phyloP scores from a whole-genome alignment of 2,888 invertebrate species.

The Morinoia aosen region DNA sequence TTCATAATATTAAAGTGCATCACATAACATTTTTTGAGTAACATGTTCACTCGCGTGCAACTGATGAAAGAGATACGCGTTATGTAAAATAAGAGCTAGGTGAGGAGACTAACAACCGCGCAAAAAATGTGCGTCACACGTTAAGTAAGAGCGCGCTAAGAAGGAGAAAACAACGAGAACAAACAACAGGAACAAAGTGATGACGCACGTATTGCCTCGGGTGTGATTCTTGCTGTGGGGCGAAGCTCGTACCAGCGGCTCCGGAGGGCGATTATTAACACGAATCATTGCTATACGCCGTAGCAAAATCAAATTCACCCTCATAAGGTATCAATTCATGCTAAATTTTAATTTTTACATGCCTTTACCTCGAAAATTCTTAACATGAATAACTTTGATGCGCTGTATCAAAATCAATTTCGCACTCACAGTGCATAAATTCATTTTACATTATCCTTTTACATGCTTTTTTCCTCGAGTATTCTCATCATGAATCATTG shows the following conservation, averaged over 20 bases:
- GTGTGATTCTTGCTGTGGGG: not conserved
- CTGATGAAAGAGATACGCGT: not conserved
- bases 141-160: too few relatives aligned
- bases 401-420: too few relatives aligned
- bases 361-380: not conserved
- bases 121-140: too few relatives aligned
- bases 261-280: not conserved
- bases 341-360: too few relatives aligned
- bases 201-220: too few relatives aligned
- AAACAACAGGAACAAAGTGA: too few relatives aligned
- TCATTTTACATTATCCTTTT: too few relatives aligned
- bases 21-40: not conserved
- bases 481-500: too few relatives aligned
- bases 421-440: too few relatives aligned
- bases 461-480: not conserved
- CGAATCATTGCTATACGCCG: not conserved
- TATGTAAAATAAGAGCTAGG: not conserved
- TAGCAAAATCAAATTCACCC: not conserved
- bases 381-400: not conserved
- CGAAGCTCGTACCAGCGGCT: not conserved
- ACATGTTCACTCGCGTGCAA: not conserved
- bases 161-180: too few relatives aligned
- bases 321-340: not conserved
- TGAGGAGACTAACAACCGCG: not conserved
- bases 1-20: too few relatives aligned